Base-by-base conservation (phyloP, 2,113 vertebrate species). In the Trinectes maculatus region DNA sequence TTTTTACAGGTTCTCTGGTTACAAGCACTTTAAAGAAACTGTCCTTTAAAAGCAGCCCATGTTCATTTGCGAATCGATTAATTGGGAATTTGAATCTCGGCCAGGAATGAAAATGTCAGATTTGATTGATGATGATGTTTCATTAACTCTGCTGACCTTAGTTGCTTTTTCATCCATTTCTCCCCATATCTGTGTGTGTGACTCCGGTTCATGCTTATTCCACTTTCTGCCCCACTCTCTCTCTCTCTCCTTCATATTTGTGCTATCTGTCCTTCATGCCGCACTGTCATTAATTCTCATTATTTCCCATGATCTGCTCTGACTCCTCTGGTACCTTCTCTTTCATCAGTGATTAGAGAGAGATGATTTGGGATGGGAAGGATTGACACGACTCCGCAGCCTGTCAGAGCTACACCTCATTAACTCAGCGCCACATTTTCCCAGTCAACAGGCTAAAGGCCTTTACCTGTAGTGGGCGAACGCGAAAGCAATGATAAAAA, bases 271-370 rank as follows among this genome's bases (percentile, higher is more conserved):
- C 71, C 73, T 82, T 82, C 78, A 74, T 43, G 66, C 60, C 8
- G 1, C 46, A 57, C 71, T 71, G 57, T 64, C 71, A 80, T 80
- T 79, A 80, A 74, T 77, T 81, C 67, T 76, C 63, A 79, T 86
- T 75, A 86, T 83, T 77, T 79, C 77, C 53, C 51, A 53, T 89
- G 71, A 60, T 84, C 80, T 79, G 58, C 72, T 80, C 68, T 31
- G 83, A 69, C 71, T 79, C 53, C 59, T 33, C 47, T 42, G 19
- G 8, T 52, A 71, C 47, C 60, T 52, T 58, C 46, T 65, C 24
- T 12, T 70, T 87, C 66, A 40, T 71, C 75, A 74, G 65, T 79
- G 77, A 77, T 85, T 84, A 86, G 39, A 21, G 34, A 64, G 54
- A 54, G 47, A 75, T 79, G 63, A 67, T 69, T 77, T 74, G 64